These are phyloP conservation scores for Siphlonurus alternatus DNA, from an alignment of 2,888 invertebrate genomes.

Conservation along the genomic window DNA sequence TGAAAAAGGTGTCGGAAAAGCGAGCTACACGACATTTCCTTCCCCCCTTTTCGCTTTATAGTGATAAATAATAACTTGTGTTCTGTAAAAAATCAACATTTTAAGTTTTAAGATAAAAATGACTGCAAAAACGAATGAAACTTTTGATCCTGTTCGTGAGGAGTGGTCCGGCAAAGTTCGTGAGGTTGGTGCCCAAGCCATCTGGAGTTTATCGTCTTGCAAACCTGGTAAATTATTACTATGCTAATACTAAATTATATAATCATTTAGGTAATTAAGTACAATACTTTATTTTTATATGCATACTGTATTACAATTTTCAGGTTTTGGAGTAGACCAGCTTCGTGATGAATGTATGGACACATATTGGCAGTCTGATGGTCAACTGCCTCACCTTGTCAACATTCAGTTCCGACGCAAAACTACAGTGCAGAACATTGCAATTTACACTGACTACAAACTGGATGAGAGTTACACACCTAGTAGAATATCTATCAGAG, in stretches of 20 bases:
- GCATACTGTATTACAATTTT: too few species aligned
- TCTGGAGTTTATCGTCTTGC: constrained; percentile 96
- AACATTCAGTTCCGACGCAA: constrained; percentile 93
- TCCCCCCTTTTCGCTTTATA: too few species aligned
- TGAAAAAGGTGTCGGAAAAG: too few species aligned
- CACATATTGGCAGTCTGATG: constrained; percentile 99
- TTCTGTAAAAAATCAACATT: background rate
- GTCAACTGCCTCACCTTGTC: constrained; percentile 92
- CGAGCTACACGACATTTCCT: too few species aligned
- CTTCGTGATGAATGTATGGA: constrained; percentile 88
- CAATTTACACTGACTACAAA: constrained; percentile 95
- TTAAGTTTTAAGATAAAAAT: background rate
- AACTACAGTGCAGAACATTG: constrained; percentile 87
- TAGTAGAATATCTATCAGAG: constrained; percentile 67
- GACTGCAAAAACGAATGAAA: constrained; percentile 17
- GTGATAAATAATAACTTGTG: too few species aligned
- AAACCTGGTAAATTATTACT: constrained; percentile 83
- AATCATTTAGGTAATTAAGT: background rate
- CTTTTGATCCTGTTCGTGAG: constrained; percentile 38
- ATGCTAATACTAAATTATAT: background rate
- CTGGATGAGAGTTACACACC: constrained; percentile 98
- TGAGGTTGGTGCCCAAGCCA: constrained; percentile 84
- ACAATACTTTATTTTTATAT: too few species aligned
- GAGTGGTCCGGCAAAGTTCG: constrained; percentile 43
- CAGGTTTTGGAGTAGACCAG: constrained; percentile 96